A percentile compares a stretch with the other conserved stretches of the same genome.
phyloP scores from a whole-genome alignment of 92 coral and sea anemone species.

The Paragorgia papillata region DNA sequence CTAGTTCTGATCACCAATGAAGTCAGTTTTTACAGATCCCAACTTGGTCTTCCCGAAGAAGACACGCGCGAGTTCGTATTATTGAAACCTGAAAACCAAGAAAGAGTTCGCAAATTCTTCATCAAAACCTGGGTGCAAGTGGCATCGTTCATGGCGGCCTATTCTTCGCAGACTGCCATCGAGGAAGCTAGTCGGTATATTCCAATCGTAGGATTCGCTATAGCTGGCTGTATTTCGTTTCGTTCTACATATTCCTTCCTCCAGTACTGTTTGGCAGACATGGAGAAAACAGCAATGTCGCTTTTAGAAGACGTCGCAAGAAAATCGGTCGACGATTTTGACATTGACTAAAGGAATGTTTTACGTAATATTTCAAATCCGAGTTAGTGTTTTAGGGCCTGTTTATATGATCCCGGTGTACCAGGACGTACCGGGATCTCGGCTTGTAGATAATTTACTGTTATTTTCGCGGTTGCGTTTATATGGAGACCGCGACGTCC shows the following conservation, averaged over 20 bases:
- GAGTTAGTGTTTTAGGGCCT: no score
- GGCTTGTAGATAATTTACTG: no score
- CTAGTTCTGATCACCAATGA: conserved; percentile 33
- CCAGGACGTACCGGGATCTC: no score
- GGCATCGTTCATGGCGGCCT: conserved; percentile 7
- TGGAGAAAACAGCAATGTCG: conserved; percentile 46
- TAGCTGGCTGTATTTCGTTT: conserved; percentile 52
- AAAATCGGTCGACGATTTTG: conserved; percentile 22
- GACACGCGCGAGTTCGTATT: conserved; percentile 23
- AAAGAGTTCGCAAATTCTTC: conserved; percentile 36
- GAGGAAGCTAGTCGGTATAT: conserved; percentile 52
- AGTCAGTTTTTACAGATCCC: conserved; percentile 47
- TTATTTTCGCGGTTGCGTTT: no score
- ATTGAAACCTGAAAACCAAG: conserved; percentile 32
- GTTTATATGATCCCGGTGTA: no score
- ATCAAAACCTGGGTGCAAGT: conserved; percentile 34
- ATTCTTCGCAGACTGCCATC: conserved; percentile 31
- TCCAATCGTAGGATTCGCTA: conserved; percentile 41
- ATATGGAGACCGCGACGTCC: no score
- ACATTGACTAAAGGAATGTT: conserved; percentile 3
- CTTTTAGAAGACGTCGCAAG: conserved; percentile 21
- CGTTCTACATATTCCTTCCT: conserved; percentile 45
- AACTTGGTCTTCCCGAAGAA: conserved; percentile 58
- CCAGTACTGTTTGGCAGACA: conserved; percentile 25
- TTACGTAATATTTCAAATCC: no score